phyloP scores from a whole-genome alignment of 1,140 invertebrate genomes.

The Sitodiplosis mosellana region DNA sequence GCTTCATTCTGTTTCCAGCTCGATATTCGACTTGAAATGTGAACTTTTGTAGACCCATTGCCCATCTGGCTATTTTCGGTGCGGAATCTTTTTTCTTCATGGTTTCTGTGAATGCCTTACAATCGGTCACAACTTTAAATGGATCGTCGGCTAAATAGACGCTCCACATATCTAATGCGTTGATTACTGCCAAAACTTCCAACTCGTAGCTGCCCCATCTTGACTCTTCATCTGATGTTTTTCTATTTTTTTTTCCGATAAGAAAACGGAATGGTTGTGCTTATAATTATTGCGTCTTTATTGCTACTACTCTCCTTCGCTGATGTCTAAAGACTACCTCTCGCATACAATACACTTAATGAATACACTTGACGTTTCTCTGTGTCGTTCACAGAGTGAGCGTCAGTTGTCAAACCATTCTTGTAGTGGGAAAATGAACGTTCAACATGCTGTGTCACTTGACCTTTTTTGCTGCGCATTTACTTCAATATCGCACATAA shows the following conservation, averaged over 20 bases:
- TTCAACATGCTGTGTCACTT: too few relatives aligned
- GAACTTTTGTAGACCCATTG: not conserved
- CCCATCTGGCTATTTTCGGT: slow-evolving; percentile 10
- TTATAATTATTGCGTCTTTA: too few relatives aligned
- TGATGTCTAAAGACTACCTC: too few relatives aligned
- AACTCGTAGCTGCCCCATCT: slow-evolving; percentile 24
- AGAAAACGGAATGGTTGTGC: too few relatives aligned
- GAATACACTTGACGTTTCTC: slow-evolving; percentile 5
- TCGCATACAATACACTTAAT: not conserved
- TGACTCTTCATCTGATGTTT: slow-evolving; percentile 16
- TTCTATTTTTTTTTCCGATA: not conserved
- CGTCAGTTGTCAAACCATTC: too few relatives aligned
- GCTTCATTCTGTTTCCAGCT: not conserved
- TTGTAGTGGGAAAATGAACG: too few relatives aligned
- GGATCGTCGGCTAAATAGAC: slow-evolving; percentile 22
- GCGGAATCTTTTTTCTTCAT: slow-evolving; percentile 11
- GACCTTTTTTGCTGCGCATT: too few relatives aligned
- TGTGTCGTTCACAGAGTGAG: slow-evolving; percentile 6
- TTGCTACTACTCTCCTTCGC: too few relatives aligned
- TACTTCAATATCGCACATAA: too few relatives aligned
- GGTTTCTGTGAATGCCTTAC: slow-evolving; percentile 11
- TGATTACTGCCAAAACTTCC: slow-evolving; percentile 26
- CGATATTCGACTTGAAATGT: not conserved
- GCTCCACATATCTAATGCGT: slow-evolving; percentile 22
- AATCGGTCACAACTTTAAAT: slow-evolving; percentile 18